A percentile compares a stretch with the other conserved stretches of the same genome.
phyloP scores from a whole-genome alignment of 2,888 invertebrate species.

The Caradrina clavipalpis region DNA sequence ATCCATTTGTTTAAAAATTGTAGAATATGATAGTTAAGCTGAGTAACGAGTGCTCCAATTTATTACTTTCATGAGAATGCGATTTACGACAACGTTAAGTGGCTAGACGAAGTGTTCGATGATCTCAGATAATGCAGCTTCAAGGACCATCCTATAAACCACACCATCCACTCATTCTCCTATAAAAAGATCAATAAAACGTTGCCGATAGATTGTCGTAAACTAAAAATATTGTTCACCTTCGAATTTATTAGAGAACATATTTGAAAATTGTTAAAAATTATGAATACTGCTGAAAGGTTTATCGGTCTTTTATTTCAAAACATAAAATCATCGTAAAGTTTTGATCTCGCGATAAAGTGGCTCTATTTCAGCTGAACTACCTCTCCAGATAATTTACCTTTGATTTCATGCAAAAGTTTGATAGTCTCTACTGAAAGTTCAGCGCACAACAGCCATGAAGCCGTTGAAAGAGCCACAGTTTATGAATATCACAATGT shows the following conservation, averaged over 20 bases:
- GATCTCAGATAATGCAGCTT: conserved; percentile 67
- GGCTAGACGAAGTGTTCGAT: conserved; percentile 64
- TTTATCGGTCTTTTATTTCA: conserved; percentile 36
- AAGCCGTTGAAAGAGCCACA: conserved; percentile 17
- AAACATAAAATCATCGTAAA: conserved; percentile 18
- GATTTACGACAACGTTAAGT: conserved; percentile 75
- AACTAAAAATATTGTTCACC: conserved; percentile 58
- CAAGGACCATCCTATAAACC: conserved; percentile 71
- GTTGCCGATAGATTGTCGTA: conserved; percentile 47
- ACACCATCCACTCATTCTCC: conserved; percentile 39
- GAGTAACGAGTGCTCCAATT: conserved; percentile 7
- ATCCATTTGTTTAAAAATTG: neutral
- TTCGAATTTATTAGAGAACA: conserved; percentile 41
- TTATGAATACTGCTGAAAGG: conserved; percentile 25
- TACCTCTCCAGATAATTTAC: neutral
- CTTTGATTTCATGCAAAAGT: neutral
- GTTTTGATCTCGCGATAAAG: conserved; percentile 19
- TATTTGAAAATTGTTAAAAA: conserved; percentile 28
- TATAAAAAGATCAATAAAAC: conserved; percentile 58
- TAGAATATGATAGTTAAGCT: neutral
- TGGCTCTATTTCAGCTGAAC: conserved; percentile 17
- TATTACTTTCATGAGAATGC: conserved; percentile 62
- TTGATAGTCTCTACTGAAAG: neutral
- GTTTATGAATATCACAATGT: conserved; percentile 21
- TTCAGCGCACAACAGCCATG: conserved; percentile 7